These are phyloP conservation scores for Molanna angustata DNA, from an alignment of 2,888 invertebrate genomes.

Conservation along the genomic window DNA sequence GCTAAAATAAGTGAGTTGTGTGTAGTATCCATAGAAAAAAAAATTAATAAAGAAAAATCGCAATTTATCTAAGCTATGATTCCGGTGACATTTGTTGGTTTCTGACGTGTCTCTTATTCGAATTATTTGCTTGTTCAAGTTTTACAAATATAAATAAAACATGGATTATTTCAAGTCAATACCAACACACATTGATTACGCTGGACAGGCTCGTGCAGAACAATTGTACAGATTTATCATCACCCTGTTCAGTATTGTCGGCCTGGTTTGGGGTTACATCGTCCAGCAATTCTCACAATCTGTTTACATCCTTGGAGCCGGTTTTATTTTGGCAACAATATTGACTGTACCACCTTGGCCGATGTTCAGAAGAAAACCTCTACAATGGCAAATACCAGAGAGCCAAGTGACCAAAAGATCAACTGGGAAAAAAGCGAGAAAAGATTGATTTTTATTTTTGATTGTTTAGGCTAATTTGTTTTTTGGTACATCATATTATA, in stretches of 20 bases:
- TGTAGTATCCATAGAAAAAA: no score
- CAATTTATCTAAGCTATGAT: no score
- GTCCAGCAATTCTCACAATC: conserved; percentile 96
- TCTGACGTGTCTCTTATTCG: conserved; percentile 15
- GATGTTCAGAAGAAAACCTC: conserved; percentile 82
- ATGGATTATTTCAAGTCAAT: conserved; percentile 54
- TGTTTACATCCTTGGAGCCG: conserved; percentile 88
- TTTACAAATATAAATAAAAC: conserved; percentile 4
- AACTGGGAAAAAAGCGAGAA: conserved; percentile 37
- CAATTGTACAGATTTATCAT: conserved; percentile 87
- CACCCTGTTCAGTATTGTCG: conserved; percentile 85
- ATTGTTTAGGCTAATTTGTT: no score
- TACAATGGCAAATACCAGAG: conserved; percentile 75
- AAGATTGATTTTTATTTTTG: conserved; percentile 23
- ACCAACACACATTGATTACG: conserved; percentile 69
- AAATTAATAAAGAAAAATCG: no score
- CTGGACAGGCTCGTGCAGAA: conserved; percentile 88
- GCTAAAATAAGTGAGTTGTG: no score
- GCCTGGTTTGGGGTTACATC: conserved; percentile 88
- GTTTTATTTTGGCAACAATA: conserved; percentile 82
- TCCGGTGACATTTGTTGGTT: conserved; percentile 1
- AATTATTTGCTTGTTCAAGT: background rate
- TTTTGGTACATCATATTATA: no score
- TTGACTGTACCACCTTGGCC: conserved; percentile 96
- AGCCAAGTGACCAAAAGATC: conserved; percentile 20